Evolutionary conservation across 1,140 invertebrate species (phyloP), one percentile per base, ranked within the genome.

Genomic region (Contarinia nasturtii): DNA sequence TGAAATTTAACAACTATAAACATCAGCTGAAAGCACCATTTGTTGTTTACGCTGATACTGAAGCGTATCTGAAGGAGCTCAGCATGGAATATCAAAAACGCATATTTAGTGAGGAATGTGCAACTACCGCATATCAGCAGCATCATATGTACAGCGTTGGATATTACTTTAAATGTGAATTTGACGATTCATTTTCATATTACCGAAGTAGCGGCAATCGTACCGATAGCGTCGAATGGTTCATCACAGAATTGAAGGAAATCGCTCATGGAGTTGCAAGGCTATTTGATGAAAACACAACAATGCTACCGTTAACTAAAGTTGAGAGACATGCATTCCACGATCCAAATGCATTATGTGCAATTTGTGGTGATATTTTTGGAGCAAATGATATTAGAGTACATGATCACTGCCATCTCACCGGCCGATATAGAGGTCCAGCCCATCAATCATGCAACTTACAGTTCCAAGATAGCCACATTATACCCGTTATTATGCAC

Each of bases 361-460:
- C 60, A 45, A 62, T 62, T 46, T 62, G 59, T 49, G 49, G 52
- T 48, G 41, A 52, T 47, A 47, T 51, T 46, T 51, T 51, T 27
- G 36, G 27, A 42, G 36, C 52, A 45, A 41, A 48, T 46, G 55
- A 53, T 40, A 18, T 40, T 40, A 40, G 14, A 50, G 52, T 58
- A 17, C 34, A 33, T 21, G 57, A 66, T 50, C 60, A 64, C 53
- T 51, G 51, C 52, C 60, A 64, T 52, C 51, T 60, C 7, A 64
- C 53, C 21, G 60, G 55, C 14, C 45, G 52, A 49, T 56, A 55
- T 55, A 46, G 63, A 49, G 58, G 57, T 19, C 20, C 51, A 15
- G 61, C 60, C 0, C 62, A 66, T 55, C 46, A 54, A 12, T 18
- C 17, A 14, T 66, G 61, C 49, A 67, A 67, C 52, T 38, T 65